Conservation (phyloP, 2,797 vertebrate species). For the Phoeniculus purpureus region DNA sequence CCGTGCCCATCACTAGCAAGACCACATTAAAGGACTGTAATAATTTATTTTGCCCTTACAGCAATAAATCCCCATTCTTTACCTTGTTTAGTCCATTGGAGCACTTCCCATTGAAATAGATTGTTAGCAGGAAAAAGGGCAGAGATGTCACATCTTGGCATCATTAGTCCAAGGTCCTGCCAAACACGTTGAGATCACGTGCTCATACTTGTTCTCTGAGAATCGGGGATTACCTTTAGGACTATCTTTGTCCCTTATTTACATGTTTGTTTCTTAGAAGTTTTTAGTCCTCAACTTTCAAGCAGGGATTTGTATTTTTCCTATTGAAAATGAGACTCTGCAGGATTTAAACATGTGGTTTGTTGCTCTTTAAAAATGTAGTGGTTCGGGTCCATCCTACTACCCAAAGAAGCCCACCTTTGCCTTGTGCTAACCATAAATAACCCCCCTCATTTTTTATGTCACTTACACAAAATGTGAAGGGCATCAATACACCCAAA, state of each 20-base stretch:
- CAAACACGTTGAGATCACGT: not conserved
- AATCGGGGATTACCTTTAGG: not conserved
- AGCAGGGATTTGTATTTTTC: not conserved
- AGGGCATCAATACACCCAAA: not conserved
- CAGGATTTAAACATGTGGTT: not conserved
- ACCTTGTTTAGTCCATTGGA: not conserved
- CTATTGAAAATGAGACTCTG: not conserved
- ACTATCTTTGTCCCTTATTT: not conserved
- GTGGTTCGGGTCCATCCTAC: accelerated
- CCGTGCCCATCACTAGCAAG: not conserved
- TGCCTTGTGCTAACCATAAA: not conserved
- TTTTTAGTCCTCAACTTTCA: not conserved
- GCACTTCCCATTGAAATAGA: not conserved
- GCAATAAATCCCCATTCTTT: not conserved
- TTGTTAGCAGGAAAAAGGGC: not conserved
- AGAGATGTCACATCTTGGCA: conserved; percentile 30
- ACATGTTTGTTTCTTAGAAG: not conserved
- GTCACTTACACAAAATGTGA: not conserved
- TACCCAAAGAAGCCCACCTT: not conserved
- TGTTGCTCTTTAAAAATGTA: not conserved
- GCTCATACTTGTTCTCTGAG: not conserved
- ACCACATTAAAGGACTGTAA: not conserved
- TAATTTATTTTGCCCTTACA: not conserved
- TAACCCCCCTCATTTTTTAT: not conserved
- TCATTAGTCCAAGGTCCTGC: not conserved